Percentiles rank a stretch among this genome's conserved stretches.
Evolutionary conservation across 1,140 invertebrate genomes (phyloP).

Genomic region (Stegodyphus dumicola): DNA sequence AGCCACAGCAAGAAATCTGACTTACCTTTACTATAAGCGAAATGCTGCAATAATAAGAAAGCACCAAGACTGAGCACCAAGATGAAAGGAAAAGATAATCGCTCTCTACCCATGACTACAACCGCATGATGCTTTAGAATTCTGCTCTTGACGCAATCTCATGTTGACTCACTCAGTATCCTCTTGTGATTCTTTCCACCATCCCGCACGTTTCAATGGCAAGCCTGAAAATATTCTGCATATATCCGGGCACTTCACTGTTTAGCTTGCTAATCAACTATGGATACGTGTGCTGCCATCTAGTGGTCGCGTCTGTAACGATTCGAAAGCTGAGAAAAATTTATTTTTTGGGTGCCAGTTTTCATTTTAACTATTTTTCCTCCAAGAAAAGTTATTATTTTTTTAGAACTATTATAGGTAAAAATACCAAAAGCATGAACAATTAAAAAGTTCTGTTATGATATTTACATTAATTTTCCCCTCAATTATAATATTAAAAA

Average conservation of each 20-base stretch:
- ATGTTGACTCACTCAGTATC: constrained; percentile 32
- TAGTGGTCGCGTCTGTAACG: background rate
- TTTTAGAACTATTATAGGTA: too few relatives aligned
- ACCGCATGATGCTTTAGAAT: constrained; percentile 43
- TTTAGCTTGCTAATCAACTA: background rate
- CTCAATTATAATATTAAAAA: too few relatives aligned
- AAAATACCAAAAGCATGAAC: too few relatives aligned
- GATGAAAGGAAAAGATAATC: constrained; percentile 39
- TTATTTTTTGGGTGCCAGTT: too few relatives aligned
- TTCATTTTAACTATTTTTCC: too few relatives aligned
- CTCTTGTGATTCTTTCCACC: constrained; percentile 16
- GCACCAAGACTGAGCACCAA: constrained; percentile 43
- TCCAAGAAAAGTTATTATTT: too few relatives aligned
- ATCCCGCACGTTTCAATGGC: constrained; percentile 5
- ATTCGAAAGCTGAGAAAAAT: too few relatives aligned
- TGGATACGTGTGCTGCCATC: constrained; percentile 17
- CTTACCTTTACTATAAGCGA: constrained; percentile 29
- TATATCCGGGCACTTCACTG: constrained; percentile 38
- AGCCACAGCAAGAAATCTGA: background rate
- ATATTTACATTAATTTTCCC: too few relatives aligned
- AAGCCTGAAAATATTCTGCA: constrained; percentile 6
- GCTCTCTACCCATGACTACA: constrained; percentile 47
- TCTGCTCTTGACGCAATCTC: constrained; percentile 41
- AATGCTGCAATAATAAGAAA: constrained; percentile 19
- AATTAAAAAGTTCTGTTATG: too few relatives aligned